Base-by-base conservation (phyloP, 2,797 vertebrate genomes). In the Enteromius thamalakanensis region DNA sequence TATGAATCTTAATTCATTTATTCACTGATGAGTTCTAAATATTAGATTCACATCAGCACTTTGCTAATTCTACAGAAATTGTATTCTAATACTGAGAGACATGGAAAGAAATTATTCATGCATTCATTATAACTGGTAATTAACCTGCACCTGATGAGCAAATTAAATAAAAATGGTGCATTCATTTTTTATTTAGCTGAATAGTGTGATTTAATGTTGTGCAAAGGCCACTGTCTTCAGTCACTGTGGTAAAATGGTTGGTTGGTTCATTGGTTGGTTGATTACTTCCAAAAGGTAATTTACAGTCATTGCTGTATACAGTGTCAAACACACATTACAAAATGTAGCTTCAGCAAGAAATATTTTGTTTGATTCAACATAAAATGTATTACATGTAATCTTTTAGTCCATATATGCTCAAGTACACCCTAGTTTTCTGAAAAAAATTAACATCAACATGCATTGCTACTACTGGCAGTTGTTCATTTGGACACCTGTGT, bases 181-280 rank as follows among this genome's bases (percentile, higher is more conserved):
- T 58, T 23, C 1, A 23, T 42, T 11, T 55, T 58, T 58, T n/a
- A n/a, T 23, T 58, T 4, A 9, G 9, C 53, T n/a, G 9, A 11
- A 58, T 58, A n/a, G 55, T 58, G 9, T n/a, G 65, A 68, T 37
- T 68, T 40, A 68, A 68, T 37, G 32, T 68, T 68, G 65, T 37
- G 19, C 5, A 68, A 68, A 68, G 34, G 34, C 65, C 19, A 68
- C 65, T 37, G 65, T 37, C 32, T n/a, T 17, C 65, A 40, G 34
- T 19, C 65, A 40, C 9, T 40, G n/a, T 55, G 7, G 42, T 45
- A 12, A 45, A 3, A 12, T 60, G 55, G 11, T 45, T 45, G 42
- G 42, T 45, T 45, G 42, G 42, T 3, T 45, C 42, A 45, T 45
- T 45, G 42, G 42, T 45, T 55, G 53, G 7, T 21, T n/a, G 53